Evolutionary conservation across 1,140 invertebrate genomes (phyloP).

Genomic region (Listronotus bonariensis): DNA sequence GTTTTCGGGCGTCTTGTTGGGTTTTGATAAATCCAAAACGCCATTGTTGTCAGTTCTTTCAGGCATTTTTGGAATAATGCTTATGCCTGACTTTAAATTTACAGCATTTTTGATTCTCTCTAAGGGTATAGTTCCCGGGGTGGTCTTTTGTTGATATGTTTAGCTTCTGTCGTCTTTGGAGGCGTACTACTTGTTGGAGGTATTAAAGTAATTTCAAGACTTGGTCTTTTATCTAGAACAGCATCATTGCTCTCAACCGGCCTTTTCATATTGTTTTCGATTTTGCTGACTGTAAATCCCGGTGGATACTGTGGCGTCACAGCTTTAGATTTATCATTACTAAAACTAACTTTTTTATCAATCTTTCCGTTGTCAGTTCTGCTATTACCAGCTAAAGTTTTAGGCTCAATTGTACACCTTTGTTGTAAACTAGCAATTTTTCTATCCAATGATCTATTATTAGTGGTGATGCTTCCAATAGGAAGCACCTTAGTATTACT

Average conservation of each 20-base stretch:
- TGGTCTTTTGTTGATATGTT: constrained; percentile 45
- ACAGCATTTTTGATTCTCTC: constrained; percentile 51
- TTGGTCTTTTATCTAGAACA: constrained; percentile 49
- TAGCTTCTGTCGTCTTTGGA: constrained; percentile 29
- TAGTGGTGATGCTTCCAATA: constrained; percentile 35
- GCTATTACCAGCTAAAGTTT: constrained; percentile 13
- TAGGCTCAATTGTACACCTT: constrained; percentile 44
- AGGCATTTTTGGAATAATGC: constrained; percentile 49
- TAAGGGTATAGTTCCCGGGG: constrained; percentile 53
- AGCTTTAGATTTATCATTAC: constrained; percentile 41
- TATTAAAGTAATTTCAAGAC: constrained; percentile 54
- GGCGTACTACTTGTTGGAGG: constrained; percentile 20
- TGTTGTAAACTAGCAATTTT: constrained; percentile 50
- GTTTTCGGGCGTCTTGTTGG: constrained; percentile 37
- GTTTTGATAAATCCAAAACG: constrained; percentile 50
- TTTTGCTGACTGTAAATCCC: constrained; percentile 54
- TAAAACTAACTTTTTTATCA: constrained; percentile 37
- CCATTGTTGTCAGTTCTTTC: constrained; percentile 46
- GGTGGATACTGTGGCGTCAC: constrained; percentile 46
- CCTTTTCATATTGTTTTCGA: constrained; percentile 49
- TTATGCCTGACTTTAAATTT: constrained; percentile 50
- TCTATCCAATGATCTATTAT: constrained; percentile 43
- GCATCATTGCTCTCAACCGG: constrained; percentile 40
- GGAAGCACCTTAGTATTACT: constrained; percentile 31
- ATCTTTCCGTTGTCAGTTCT: constrained; percentile 15